These are phyloP conservation scores for Octodonta nipae DNA, from an alignment of 2,888 invertebrate genomes.

Conservation along the genomic window DNA sequence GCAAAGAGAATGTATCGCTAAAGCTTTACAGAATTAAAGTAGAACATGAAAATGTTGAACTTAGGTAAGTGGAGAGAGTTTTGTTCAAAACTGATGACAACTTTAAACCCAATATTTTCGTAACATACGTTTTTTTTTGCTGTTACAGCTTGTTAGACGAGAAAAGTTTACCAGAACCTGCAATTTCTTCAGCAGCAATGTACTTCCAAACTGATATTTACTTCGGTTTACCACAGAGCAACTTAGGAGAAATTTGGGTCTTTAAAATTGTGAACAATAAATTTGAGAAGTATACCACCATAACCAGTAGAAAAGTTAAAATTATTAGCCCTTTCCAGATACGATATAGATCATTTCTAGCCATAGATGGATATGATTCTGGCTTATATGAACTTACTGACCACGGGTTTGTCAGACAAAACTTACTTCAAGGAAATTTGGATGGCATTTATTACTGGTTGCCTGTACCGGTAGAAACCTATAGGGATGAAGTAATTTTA, in stretches of 20 bases:
- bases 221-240: slow-evolving; percentile 26
- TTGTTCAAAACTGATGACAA: no score
- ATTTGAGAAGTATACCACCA: slow-evolving; percentile 21
- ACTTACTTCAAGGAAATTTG: slow-evolving; percentile 22
- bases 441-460: slow-evolving; percentile 28
- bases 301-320: slow-evolving; percentile 21
- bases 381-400: slow-evolving; percentile 27
- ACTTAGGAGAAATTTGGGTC: slow-evolving; percentile 20
- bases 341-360: slow-evolving; percentile 30
- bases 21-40: no score
- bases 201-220: slow-evolving; percentile 19
- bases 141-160: no score
- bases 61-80: no score
- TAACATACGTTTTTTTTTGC: no score
- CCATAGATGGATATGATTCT: slow-evolving; percentile 28
- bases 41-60: no score
- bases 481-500: slow-evolving; percentile 36
- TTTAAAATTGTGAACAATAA: slow-evolving; percentile 21
- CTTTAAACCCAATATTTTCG: no score
- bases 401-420: slow-evolving; percentile 19
- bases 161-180: no score
- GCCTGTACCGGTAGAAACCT: slow-evolving; percentile 31
- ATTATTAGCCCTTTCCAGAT: slow-evolving; percentile 28
- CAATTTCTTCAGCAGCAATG: slow-evolving; percentile 22
- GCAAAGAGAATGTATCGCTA: no score